These are phyloP conservation scores for Melanerpes aurifrons DNA, from an alignment of 2,113 vertebrate species.

Conservation along the genomic window DNA sequence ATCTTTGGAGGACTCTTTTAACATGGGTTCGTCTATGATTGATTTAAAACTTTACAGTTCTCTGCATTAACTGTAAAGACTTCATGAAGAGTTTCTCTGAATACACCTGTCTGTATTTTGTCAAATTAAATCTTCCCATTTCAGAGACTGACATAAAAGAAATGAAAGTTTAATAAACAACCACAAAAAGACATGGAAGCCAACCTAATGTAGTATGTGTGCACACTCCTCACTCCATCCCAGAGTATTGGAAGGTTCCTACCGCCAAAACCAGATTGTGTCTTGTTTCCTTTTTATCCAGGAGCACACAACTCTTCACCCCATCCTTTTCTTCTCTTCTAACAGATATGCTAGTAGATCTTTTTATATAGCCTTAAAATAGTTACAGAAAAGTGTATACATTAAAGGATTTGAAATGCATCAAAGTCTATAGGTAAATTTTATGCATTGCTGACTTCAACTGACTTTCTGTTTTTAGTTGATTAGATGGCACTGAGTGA, in stretches of 20 bases:
- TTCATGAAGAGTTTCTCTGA: background rate
- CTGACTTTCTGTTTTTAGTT: too few species aligned
- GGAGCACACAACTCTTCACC: background rate
- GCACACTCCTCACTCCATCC: background rate
- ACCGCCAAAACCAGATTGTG: background rate
- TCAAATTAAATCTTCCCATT: background rate
- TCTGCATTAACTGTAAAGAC: background rate
- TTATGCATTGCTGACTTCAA: constrained; percentile 29
- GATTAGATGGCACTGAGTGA: too few species aligned
- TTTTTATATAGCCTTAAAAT: constrained; percentile 2
- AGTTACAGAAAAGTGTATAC: background rate
- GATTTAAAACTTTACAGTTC: background rate
- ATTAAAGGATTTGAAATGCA: constrained; percentile 40
- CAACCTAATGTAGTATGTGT: background rate
- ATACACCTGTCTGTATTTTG: background rate
- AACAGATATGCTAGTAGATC: background rate
- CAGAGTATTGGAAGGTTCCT: background rate
- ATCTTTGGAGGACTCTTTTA: background rate
- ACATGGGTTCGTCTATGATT: background rate
- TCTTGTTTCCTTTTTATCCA: background rate
- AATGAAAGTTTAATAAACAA: background rate
- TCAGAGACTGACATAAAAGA: background rate
- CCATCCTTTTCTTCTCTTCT: background rate
- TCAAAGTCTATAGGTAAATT: background rate
- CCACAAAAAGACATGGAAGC: background rate